Evolutionary conservation across 2,888 invertebrate species (phyloP), one percentile per base, ranked within the genome.

Genomic region (Cheilosia vernalis): DNA sequence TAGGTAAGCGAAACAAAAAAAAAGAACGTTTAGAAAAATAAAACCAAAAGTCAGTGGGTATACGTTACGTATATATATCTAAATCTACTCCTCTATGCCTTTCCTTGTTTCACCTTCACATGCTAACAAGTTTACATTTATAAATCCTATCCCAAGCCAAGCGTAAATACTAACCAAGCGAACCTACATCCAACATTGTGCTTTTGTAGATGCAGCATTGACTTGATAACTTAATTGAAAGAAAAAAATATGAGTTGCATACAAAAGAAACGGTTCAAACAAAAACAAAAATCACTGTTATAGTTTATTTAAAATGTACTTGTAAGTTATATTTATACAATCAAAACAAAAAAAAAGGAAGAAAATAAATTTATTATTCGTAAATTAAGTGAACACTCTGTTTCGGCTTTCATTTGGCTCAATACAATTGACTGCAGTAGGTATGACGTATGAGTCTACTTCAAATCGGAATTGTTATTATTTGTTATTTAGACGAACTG

Each of bases 31-130:
- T 40, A 21, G 24, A 53, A 24, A 55, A 64, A 76, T 24, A 49
- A 40, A 19, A 76, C 27, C 42, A 53, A 66, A 70, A 53, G 53
- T 77, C 77, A 72, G 60, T 72, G 70, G 58, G 70, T 72, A 63
- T 58, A 33, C 76, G 17, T 33, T 58, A 33, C 76, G 17, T 33
- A 7, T 30, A 21, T 33, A 13, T 37, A 37, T 13, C 37, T 37
- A 37, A 13, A 37, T 37, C 10, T 37, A 13, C 24, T 42, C 44
- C 17, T 55, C 7, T n/a, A 47, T 2, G n/a, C 17, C 19, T 27
- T 47, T 27, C 47, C 37, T 33, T 30, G 56, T 30, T 56, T 44
- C n/a, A n/a, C 67, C 42, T 56, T 53, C 44, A 19, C 15, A 19
- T 56, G 58, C 58, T 70, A 58, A 47, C 64, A 24, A 42, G 15